Percentiles rank a stretch among this genome's conserved stretches.
Conservation (phyloP, 1,140 invertebrate genomes). For the Physella acuta region DNA sequence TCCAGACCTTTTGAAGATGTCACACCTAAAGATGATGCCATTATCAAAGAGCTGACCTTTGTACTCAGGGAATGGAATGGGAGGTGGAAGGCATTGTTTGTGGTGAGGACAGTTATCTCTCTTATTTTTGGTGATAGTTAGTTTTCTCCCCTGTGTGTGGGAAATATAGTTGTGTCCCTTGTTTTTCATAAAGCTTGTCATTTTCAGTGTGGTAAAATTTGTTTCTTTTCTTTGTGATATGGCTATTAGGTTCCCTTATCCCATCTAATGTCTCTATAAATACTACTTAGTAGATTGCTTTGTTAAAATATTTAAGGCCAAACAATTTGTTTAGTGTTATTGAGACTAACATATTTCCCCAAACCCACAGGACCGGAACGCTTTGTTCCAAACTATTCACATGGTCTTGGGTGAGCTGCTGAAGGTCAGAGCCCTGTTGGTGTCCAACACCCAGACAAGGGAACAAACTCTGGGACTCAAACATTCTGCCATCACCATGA, state of each 20-base stretch:
- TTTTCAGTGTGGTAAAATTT: too few relatives aligned
- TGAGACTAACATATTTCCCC: too few relatives aligned
- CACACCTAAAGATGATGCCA: slow-evolving; percentile 77
- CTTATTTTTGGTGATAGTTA: background rate
- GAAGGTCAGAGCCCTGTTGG: slow-evolving; percentile 77
- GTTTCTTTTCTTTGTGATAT: too few relatives aligned
- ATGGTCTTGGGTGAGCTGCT: slow-evolving; percentile 88
- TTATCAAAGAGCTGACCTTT: slow-evolving; percentile 83
- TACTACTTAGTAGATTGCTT: too few relatives aligned
- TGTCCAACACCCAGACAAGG: slow-evolving; percentile 83
- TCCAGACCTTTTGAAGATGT: slow-evolving; percentile 69
- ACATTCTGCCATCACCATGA: slow-evolving; percentile 82
- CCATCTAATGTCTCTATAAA: too few relatives aligned
- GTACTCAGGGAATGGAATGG: slow-evolving; percentile 90
- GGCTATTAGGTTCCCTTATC: too few relatives aligned
- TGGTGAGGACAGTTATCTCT: slow-evolving; percentile 62
- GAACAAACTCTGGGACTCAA: slow-evolving; percentile 85
- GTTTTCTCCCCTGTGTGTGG: too few relatives aligned
- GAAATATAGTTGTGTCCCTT: too few relatives aligned
- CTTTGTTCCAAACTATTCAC: slow-evolving; percentile 76
- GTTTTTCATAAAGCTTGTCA: too few relatives aligned
- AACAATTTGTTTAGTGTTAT: too few relatives aligned
- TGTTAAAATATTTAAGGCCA: too few relatives aligned
- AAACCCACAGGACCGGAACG: slow-evolving; percentile 79
- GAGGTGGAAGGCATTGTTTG: slow-evolving; percentile 87